Percentiles rank a stretch among this genome's conserved stretches.
Evolutionary conservation across 2,888 invertebrate species (phyloP).

Genomic region (Rutpela maculata): DNA sequence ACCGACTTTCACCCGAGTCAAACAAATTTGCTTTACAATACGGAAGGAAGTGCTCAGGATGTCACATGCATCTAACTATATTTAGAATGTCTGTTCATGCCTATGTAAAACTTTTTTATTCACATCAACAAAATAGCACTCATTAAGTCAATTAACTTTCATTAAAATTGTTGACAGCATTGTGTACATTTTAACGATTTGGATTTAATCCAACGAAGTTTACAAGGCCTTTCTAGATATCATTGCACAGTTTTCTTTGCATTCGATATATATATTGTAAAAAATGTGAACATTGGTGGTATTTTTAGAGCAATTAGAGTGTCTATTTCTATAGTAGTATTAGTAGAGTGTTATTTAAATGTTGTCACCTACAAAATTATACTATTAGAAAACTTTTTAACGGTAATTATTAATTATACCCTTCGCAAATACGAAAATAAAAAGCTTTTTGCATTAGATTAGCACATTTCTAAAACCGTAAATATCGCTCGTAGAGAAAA

Average conservation of each 20-base stretch:
- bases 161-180: background rate
- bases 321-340: too few relatives aligned
- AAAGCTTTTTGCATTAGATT: too few relatives aligned
- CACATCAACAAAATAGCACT: background rate
- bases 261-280: background rate
- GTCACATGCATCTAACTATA: background rate
- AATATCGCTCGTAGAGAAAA: too few relatives aligned
- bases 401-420: too few relatives aligned
- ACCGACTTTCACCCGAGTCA: background rate
- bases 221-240: slow-evolving; percentile 7
- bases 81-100: background rate
- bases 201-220: background rate
- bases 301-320: too few relatives aligned
- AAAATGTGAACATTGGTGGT: background rate
- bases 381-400: too few relatives aligned
- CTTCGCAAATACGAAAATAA: too few relatives aligned
- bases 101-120: slow-evolving; percentile 1
- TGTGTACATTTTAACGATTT: background rate
- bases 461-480: too few relatives aligned
- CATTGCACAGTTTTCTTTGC: background rate
- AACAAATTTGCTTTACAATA: background rate
- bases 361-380: too few relatives aligned
- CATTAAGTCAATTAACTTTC: background rate
- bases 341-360: too few relatives aligned
- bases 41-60: background rate